phyloP scores from a whole-genome alignment of 2,113 vertebrate genomes.

The Papio anubis region DNA sequence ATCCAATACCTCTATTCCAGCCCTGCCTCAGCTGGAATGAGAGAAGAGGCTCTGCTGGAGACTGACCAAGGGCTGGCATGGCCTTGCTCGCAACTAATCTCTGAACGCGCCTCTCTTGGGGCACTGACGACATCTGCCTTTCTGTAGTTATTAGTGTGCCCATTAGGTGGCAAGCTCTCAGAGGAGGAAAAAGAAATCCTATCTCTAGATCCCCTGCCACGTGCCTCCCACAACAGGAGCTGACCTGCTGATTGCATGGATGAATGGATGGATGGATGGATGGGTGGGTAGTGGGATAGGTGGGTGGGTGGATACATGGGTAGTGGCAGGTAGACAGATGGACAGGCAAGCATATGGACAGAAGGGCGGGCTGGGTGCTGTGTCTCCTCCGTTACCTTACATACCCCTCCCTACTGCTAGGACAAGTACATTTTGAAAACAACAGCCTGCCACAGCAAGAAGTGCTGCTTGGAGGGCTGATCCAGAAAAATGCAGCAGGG shows the following conservation, averaged over 20 bases:
- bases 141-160: neutral
- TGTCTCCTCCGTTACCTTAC: neutral
- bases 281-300: neutral
- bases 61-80: neutral
- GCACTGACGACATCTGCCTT: neutral
- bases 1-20: neutral
- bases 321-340: fast-evolving
- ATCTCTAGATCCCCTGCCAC: neutral
- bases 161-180: neutral
- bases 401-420: neutral
- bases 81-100: neutral
- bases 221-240: neutral
- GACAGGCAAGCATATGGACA: neutral
- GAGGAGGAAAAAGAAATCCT: neutral
- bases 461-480: neutral
- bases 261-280: too few relatives aligned
- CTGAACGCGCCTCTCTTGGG: neutral
- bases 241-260: neutral
- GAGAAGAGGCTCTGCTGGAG: neutral
- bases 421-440: neutral
- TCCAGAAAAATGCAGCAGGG: neutral
- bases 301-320: neutral
- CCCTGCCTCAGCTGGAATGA: neutral
- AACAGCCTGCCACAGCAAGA: neutral
- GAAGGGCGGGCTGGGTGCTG: neutral